Evolutionary conservation across 2,888 invertebrate species (phyloP).

Genomic region (Blastobasis adustella): DNA sequence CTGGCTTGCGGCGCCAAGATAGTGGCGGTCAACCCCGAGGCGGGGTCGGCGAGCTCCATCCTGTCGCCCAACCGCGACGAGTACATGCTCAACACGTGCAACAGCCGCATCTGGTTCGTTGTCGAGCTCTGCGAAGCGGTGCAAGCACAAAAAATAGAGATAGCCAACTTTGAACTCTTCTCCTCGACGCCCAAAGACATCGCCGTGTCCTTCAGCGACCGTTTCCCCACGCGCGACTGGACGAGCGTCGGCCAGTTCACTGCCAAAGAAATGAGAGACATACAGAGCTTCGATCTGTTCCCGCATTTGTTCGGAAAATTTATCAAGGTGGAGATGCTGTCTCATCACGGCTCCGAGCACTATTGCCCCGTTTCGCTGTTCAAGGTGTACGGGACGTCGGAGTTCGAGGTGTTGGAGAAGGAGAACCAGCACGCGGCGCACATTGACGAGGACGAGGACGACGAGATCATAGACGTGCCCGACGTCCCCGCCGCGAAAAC

Average conservation of each 20-base stretch:
- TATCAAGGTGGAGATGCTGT: conserved; percentile 91
- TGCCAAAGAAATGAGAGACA: conserved; percentile 88
- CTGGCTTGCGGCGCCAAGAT: conserved; percentile 98
- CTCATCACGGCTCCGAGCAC: conserved; percentile 97
- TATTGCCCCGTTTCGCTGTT: conserved; percentile 98
- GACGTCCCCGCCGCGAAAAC: conserved; percentile 58
- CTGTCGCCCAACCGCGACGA: conserved; percentile 94
- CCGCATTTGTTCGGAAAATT: conserved; percentile 91
- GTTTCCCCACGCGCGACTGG: conserved; percentile 95
- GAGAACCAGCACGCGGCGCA: conserved; percentile 81
- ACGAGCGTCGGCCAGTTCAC: conserved; percentile 89
- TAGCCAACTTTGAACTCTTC: conserved; percentile 98
- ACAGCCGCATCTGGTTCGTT: conserved; percentile 94
- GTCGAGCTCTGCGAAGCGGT: conserved; percentile 98
- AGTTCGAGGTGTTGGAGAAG: conserved; percentile 91
- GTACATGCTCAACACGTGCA: conserved; percentile 98
- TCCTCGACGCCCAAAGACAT: conserved; percentile 97
- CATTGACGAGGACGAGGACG: conserved; percentile 79
- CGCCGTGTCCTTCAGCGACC: conserved; percentile 89
- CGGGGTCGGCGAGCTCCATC: conserved; percentile 89
- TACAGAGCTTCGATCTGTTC: conserved; percentile 89
- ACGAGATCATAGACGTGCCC: conserved; percentile 78
- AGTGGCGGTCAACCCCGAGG: conserved; percentile 93
- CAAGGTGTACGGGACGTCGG: conserved; percentile 94
- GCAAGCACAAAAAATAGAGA: conserved; percentile 94